Conservation (phyloP, 2,113 vertebrate genomes). For the Anoura caudifer region DNA sequence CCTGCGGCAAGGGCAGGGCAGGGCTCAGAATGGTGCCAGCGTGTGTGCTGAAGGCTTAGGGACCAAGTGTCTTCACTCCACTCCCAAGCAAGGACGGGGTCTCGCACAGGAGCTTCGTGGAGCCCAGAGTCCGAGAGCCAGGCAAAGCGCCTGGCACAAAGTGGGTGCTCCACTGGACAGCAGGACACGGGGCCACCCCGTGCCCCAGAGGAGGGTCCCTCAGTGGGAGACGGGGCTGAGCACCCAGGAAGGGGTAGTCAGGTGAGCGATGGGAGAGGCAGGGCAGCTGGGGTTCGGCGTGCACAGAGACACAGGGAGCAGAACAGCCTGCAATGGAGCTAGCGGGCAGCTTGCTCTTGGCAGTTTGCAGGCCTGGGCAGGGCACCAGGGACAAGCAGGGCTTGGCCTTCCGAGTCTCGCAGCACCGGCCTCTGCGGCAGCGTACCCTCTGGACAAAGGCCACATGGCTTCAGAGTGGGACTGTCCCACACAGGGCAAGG, state of each 20-base stretch:
- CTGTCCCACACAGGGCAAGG: fast-evolving
- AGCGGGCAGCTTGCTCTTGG: neutral
- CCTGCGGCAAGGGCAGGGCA: neutral
- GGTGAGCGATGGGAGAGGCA: neutral
- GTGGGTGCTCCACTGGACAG: neutral
- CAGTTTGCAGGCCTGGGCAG: too few species aligned
- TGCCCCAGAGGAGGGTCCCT: neutral
- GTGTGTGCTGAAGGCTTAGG: neutral
- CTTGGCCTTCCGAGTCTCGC: fast-evolving
- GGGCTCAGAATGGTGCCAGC: neutral
- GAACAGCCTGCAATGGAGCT: fast-evolving
- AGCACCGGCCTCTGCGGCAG: neutral
- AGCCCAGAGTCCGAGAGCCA: fast-evolving
- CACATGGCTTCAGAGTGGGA: too few species aligned
- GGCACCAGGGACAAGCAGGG: neutral
- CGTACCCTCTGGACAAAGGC: neutral
- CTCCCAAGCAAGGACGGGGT: fast-evolving
- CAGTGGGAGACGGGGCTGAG: fast-evolving
- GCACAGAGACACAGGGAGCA: neutral
- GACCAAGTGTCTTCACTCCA: fast-evolving
- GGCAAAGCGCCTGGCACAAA: neutral
- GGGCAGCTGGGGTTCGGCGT: fast-evolving
- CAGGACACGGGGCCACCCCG: too few species aligned
- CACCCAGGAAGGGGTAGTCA: neutral
- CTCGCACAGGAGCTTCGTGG: neutral